Base-by-base conservation (phyloP, 1,140 invertebrate genomes). In the Rhysida immarginata region DNA sequence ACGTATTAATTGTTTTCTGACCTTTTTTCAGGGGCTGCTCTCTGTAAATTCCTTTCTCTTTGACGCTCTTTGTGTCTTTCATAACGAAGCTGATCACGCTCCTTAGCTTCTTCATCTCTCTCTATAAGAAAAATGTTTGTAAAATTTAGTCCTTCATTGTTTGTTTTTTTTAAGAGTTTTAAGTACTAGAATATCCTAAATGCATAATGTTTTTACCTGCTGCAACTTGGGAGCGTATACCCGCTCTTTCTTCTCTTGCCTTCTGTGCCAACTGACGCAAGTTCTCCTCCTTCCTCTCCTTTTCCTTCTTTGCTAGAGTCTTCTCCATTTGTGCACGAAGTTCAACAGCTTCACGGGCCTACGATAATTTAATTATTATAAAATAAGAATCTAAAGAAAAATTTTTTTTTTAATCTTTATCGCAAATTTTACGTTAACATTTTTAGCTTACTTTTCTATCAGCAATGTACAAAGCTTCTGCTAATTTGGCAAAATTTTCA, bases 401-500 rank as follows among this genome's bases (percentile, higher is more conserved):
- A n/a, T n/a, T n/a, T n/a, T n/a, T n/a, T n/a, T n/a, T n/a, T n/a
- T n/a, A n/a, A n/a, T n/a, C n/a, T n/a, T n/a, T n/a, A n/a, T n/a
- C n/a, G n/a, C n/a, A n/a, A n/a, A n/a, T n/a, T n/a, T n/a, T n/a
- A n/a, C n/a, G n/a, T n/a, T n/a, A n/a, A n/a, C n/a, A n/a, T n/a
- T n/a, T n/a, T n/a, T n/a, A 51, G 58, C 54, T 58, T 60, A 71
- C 72, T 73, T 98, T 98, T 69, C 96, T 80, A 68, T 99, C 96
- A 26, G 96, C 95, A 64, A 99, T 96, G 66, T 96, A 97, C 18
- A 99, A 69, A 2, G 96, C 88, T 71, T 99, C 96, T 0, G 96
- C 88, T 29, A 99, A 73, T 69, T 98, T 98, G 0, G 95, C 92
- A 75, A 99, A 99, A 67, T 99, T 99, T 71, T 99, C 96, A 68